Percentiles rank a stretch among this genome's conserved stretches.
Evolutionary conservation across 2,888 invertebrate genomes (phyloP).

Genomic region (Netelia inedita): DNA sequence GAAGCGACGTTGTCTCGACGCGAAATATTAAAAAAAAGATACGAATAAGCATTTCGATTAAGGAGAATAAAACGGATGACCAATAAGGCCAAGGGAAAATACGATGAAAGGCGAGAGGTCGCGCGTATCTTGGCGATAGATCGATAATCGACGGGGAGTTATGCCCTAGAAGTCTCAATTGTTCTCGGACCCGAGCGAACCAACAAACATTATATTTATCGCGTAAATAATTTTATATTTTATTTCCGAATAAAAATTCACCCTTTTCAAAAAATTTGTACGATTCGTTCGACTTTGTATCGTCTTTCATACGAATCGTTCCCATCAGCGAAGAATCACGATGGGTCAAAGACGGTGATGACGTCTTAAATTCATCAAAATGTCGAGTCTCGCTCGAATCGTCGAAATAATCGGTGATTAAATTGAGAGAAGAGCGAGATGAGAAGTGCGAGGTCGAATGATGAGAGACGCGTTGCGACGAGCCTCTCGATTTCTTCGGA

Average conservation of each 20-base stretch:
- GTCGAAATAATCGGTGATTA: too few relatives aligned
- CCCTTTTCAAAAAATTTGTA: too few relatives aligned
- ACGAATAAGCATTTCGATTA: too few relatives aligned
- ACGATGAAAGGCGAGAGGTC: background rate
- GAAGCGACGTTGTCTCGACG: background rate
- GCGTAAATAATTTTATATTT: background rate
- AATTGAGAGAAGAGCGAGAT: too few relatives aligned
- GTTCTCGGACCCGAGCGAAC: constrained; percentile 9
- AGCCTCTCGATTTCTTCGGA: constrained; percentile 13
- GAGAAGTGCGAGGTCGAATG: background rate
- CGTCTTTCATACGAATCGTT: too few relatives aligned
- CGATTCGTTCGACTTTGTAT: too few relatives aligned
- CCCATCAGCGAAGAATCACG: too few relatives aligned
- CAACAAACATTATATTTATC: background rate
- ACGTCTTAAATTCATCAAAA: too few relatives aligned
- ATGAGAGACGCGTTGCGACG: background rate
- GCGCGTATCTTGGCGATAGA: background rate
- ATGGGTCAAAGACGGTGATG: too few relatives aligned
- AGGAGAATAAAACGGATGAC: background rate
- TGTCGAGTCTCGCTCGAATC: too few relatives aligned
- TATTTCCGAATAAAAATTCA: too few relatives aligned
- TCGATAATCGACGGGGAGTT: background rate
- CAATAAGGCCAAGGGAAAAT: background rate
- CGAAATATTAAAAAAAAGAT: too few relatives aligned
- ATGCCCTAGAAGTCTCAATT: constrained; percentile 40